Conservation (phyloP, 1,140 invertebrate species). For the Cylas formicarius region DNA sequence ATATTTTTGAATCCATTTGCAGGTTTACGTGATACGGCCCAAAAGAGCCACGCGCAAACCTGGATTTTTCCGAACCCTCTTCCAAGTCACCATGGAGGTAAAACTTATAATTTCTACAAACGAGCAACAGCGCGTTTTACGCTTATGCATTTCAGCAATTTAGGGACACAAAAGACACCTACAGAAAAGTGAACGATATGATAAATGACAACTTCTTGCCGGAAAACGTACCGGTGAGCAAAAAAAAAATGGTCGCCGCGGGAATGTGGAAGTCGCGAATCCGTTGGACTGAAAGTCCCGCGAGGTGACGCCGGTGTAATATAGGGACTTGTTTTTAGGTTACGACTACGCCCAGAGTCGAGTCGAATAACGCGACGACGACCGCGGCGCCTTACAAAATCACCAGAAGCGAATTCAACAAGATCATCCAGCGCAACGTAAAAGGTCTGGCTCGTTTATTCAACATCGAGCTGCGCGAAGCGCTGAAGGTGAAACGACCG, state of each 20-base stretch:
- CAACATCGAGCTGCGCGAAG: slow-evolving; percentile 47
- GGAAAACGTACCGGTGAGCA: slow-evolving; percentile 31
- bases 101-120: slow-evolving; percentile 11
- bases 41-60: slow-evolving; percentile 37
- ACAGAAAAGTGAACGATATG: slow-evolving; percentile 41
- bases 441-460: slow-evolving; percentile 44
- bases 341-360: slow-evolving; percentile 20
- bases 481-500: slow-evolving; percentile 41
- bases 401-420: slow-evolving; percentile 36
- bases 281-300: too few relatives aligned
- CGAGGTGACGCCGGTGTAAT: too few relatives aligned
- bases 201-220: slow-evolving; percentile 40
- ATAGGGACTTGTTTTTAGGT: slow-evolving; percentile 5
- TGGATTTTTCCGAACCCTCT: slow-evolving; percentile 47
- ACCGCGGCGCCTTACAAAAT: slow-evolving; percentile 38
- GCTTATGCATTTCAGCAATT: slow-evolving; percentile 38
- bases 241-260: too few relatives aligned
- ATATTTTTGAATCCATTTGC: too few relatives aligned
- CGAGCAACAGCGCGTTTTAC: slow-evolving; percentile 8
- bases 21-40: background rate
- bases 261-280: too few relatives aligned
- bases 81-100: slow-evolving; percentile 44
- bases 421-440: slow-evolving; percentile 43
- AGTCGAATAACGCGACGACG: slow-evolving; percentile 33
- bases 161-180: slow-evolving; percentile 44